Conservation (phyloP, 2,888 invertebrate species). For the Caenorhabditis zanzibari region DNA sequence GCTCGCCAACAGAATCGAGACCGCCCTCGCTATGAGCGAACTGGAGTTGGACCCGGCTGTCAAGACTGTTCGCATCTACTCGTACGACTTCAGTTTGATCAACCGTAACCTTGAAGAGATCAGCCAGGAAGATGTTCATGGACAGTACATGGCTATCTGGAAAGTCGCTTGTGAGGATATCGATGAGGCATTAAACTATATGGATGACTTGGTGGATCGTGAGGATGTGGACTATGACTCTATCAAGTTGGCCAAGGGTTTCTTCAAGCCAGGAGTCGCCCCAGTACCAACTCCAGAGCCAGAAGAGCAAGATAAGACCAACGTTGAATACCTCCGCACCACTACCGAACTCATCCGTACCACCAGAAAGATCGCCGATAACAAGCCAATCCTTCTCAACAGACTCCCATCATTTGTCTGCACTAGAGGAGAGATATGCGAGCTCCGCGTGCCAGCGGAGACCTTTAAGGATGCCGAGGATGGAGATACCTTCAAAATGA, state of each 20-base stretch:
- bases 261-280: slow-evolving; percentile 50
- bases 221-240: slow-evolving; percentile 65
- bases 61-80: slow-evolving; percentile 60
- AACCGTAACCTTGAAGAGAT: slow-evolving; percentile 58
- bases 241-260: slow-evolving; percentile 56
- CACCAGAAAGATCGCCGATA: slow-evolving; percentile 50
- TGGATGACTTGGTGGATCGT: slow-evolving; percentile 57
- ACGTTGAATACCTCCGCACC: slow-evolving; percentile 38
- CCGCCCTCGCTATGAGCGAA: slow-evolving; percentile 57
- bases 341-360: slow-evolving; percentile 62
- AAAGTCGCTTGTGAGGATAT: slow-evolving; percentile 59
- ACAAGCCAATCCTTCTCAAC: slow-evolving; percentile 65
- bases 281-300: slow-evolving; percentile 28
- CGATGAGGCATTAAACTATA: slow-evolving; percentile 51
- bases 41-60: slow-evolving; percentile 28
- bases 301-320: slow-evolving; percentile 24
- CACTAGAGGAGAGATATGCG: slow-evolving; percentile 75
- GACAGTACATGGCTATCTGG: slow-evolving; percentile 66
- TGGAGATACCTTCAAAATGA: slow-evolving; percentile 75
- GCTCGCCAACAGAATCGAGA: slow-evolving; percentile 55
- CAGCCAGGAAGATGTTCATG: slow-evolving; percentile 50
- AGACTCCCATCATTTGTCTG: slow-evolving; percentile 54
- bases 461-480: slow-evolving; percentile 82
- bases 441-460: slow-evolving; percentile 72
- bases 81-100: slow-evolving; percentile 61